phyloP scores from a whole-genome alignment of 2,113 vertebrate species.

The Ibidorhyncha struthersii region DNA sequence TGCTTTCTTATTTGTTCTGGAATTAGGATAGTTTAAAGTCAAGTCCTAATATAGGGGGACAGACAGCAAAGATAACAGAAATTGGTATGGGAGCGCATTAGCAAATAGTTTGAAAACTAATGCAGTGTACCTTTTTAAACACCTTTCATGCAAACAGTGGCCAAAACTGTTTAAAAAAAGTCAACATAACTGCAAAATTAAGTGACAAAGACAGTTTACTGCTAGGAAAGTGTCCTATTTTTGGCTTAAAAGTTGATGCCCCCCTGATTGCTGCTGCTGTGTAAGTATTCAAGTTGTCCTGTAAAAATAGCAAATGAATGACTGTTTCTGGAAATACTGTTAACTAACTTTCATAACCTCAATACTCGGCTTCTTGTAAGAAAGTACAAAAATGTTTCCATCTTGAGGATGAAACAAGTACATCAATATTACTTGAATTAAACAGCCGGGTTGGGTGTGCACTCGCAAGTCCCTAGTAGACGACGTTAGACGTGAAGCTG shows the following conservation, averaged over 20 bases:
- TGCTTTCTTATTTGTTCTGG: neutral
- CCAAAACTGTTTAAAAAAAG: neutral
- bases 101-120: neutral
- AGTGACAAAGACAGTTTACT: neutral
- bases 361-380: neutral
- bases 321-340: neutral
- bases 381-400: neutral
- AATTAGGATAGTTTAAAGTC: neutral
- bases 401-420: neutral
- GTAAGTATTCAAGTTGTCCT: neutral
- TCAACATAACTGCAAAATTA: neutral
- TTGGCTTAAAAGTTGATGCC: neutral
- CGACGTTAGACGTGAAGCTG: rapidly evolving
- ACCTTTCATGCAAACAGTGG: neutral
- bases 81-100: neutral
- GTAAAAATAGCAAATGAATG: neutral
- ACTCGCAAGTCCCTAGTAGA: neutral
- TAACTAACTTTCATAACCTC: neutral
- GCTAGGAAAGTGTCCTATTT: neutral
- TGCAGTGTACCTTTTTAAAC: neutral
- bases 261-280: neutral
- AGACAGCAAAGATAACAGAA: neutral
- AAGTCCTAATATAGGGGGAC: neutral
- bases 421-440: neutral
- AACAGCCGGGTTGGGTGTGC: neutral